phyloP scores from a whole-genome alignment of 2,113 vertebrate genomes.

The Vireo altiloquus region DNA sequence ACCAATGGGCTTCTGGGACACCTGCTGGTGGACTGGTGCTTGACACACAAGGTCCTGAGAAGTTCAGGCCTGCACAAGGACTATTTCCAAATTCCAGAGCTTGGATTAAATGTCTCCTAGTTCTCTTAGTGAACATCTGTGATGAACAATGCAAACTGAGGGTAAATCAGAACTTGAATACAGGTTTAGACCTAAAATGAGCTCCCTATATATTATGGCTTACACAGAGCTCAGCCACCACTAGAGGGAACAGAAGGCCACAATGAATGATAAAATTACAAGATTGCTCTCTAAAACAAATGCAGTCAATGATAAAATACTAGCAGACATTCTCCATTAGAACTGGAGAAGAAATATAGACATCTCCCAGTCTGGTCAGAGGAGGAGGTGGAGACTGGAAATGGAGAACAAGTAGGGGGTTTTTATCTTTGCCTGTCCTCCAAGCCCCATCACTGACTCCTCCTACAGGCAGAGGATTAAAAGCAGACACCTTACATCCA shows the following conservation, averaged over 20 bases:
- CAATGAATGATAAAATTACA: not conserved
- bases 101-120: not conserved
- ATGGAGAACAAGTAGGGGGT: not conserved
- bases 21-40: not conserved
- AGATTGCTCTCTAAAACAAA: not conserved
- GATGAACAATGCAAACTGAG: not conserved
- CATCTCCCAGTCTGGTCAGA: not conserved
- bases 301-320: not conserved
- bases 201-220: not conserved
- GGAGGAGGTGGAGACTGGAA: not conserved
- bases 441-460: not conserved
- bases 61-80: not conserved
- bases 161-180: not conserved
- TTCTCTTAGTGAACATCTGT: not conserved
- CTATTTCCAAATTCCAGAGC: not conserved
- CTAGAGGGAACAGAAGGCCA: conserved; percentile 61
- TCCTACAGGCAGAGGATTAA: not conserved
- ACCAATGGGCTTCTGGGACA: conserved; percentile 21
- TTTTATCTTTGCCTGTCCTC: not conserved
- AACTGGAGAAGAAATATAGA: not conserved
- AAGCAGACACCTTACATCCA: not conserved
- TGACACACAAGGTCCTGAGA: not conserved
- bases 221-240: not conserved
- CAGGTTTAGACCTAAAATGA: not conserved
- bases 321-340: not conserved